phyloP scores from a whole-genome alignment of 2,113 vertebrate genomes.

The Psophia crepitans region DNA sequence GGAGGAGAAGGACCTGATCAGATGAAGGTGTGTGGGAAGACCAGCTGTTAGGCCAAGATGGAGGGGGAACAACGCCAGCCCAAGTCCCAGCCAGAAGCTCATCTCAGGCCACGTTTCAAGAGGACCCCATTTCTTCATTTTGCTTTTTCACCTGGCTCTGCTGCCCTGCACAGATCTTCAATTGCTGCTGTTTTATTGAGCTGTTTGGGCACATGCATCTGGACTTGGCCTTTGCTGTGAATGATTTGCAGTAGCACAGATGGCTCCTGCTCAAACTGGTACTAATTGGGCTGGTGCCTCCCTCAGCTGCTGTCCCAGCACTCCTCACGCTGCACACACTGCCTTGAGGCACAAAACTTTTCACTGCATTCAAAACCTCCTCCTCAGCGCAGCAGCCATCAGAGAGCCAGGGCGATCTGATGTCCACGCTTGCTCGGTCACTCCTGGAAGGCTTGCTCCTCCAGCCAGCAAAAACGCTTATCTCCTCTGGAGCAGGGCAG shows the following conservation, averaged over 20 bases:
- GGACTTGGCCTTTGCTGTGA: neutral
- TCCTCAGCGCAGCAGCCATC: neutral
- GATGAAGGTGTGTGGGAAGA: neutral
- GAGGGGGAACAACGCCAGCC: accelerated
- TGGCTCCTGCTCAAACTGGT: neutral
- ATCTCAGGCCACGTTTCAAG: neutral
- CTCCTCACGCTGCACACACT: accelerated
- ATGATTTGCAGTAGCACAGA: neutral
- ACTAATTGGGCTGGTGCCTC: neutral
- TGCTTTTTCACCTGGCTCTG: neutral
- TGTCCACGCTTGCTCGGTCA: accelerated
- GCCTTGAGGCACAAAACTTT: neutral
- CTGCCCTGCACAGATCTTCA: neutral
- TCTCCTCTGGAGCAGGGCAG: neutral
- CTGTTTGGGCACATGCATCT: neutral
- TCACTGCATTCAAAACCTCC: neutral
- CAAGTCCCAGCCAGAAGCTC: neutral
- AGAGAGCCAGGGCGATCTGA: neutral
- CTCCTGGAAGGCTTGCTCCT: neutral
- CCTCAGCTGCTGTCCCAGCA: neutral
- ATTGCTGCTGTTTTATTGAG: neutral
- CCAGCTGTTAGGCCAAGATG: neutral
- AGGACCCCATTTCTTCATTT: neutral
- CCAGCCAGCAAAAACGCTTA: neutral
- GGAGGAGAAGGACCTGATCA: neutral